Evolutionary conservation across 2,797 vertebrate species (phyloP).

Genomic region (Parotocinclus haroldoi): DNA sequence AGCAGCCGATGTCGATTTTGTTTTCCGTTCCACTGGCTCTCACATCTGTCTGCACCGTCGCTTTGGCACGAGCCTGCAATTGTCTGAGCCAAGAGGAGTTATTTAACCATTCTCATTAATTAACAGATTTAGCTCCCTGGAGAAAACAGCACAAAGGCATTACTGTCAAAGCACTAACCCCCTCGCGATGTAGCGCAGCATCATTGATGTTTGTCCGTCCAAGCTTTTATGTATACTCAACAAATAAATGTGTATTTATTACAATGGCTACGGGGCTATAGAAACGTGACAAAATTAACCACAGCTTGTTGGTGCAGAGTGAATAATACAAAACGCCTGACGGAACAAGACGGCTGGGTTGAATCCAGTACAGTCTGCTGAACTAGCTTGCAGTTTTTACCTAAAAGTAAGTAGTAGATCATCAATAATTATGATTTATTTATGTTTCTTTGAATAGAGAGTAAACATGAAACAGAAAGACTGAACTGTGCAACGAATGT

Average conservation of each 20-base stretch:
- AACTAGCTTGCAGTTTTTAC: neutral
- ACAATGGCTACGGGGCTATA: neutral
- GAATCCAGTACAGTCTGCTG: conserved; percentile 37
- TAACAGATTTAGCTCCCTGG: conserved; percentile 48
- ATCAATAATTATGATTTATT: conserved; percentile 56
- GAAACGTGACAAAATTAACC: conserved; percentile 18
- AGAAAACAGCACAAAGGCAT: conserved; percentile 43
- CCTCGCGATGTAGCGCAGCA: neutral
- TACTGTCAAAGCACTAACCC: conserved; percentile 30
- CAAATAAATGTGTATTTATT: conserved; percentile 4
- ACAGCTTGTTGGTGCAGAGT: conserved; percentile 38
- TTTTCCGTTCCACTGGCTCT: conserved; percentile 36
- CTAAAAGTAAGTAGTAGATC: conserved; percentile 47
- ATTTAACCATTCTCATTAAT: conserved; percentile 54
- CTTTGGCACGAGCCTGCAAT: conserved; percentile 36
- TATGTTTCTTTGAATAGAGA: conserved; percentile 58
- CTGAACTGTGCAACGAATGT: conserved; percentile 44
- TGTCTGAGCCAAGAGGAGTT: conserved; percentile 49
- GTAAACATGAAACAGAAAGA: conserved; percentile 52
- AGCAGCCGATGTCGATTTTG: conserved; percentile 32
- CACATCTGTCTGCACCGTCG: conserved; percentile 44
- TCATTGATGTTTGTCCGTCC: conserved; percentile 37
- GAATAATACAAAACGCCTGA: conserved; percentile 41
- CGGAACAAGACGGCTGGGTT: conserved; percentile 49
- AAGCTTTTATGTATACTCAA: conserved; percentile 11